Percentiles rank a stretch among this genome's conserved stretches.
phyloP scores from a whole-genome alignment of 2,888 invertebrate genomes.

The Miltochrista miniata region DNA sequence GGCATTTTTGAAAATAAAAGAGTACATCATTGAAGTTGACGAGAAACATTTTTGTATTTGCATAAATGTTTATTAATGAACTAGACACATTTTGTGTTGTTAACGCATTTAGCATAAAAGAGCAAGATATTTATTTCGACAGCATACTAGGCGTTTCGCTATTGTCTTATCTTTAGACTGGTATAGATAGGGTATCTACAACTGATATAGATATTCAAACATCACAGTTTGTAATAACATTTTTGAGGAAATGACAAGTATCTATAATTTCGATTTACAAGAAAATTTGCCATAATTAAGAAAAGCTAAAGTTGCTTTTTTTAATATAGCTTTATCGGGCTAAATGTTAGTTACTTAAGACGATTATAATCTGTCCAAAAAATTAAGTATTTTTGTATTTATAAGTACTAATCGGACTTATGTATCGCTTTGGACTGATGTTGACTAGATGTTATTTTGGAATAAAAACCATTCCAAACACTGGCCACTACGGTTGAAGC shows the following conservation, averaged over 20 bases:
- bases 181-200: slow-evolving; percentile 63
- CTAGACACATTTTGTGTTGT: slow-evolving; percentile 17
- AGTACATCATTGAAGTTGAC: slow-evolving; percentile 12
- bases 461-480: neutral
- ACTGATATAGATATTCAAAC: slow-evolving; percentile 62
- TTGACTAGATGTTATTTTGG: slow-evolving; percentile 15
- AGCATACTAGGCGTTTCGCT: slow-evolving; percentile 45
- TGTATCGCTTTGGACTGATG: slow-evolving; percentile 16
- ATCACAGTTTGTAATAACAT: slow-evolving; percentile 51
- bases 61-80: slow-evolving; percentile 26
- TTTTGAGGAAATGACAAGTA: slow-evolving; percentile 32
- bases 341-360: slow-evolving; percentile 53
- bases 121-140: slow-evolving; percentile 53
- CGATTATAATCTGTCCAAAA: slow-evolving; percentile 55
- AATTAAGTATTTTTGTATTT: slow-evolving; percentile 33
- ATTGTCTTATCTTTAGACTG: slow-evolving; percentile 57
- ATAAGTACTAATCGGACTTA: slow-evolving; percentile 23
- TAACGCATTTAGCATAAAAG: slow-evolving; percentile 36
- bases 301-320: slow-evolving; percentile 14
- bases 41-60: slow-evolving; percentile 27
- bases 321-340: slow-evolving; percentile 26
- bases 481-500: neutral
- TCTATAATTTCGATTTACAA: slow-evolving; percentile 43
- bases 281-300: slow-evolving; percentile 57
- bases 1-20: slow-evolving; percentile 24